Percentiles rank a stretch among this genome's conserved stretches.
Conservation (phyloP, 2,797 vertebrate species). For the Forpus xanthops region DNA sequence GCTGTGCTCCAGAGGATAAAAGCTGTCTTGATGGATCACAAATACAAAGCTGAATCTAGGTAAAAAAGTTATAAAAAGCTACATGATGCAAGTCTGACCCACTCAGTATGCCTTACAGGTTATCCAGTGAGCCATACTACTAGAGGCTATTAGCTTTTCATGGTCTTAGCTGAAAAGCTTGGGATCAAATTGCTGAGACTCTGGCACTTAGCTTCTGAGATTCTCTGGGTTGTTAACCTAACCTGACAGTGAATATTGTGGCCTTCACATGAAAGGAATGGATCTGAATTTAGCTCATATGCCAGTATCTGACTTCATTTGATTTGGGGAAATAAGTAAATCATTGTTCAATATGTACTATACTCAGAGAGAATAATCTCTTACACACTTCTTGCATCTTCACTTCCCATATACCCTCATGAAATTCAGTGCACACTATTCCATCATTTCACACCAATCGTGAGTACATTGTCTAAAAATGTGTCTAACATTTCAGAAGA, state of each 20-base stretch:
- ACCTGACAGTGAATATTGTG: slow-evolving; percentile 4
- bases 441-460: background rate
- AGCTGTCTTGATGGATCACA: background rate
- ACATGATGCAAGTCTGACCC: background rate
- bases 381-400: background rate
- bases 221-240: slow-evolving; percentile 1
- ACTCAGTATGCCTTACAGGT: background rate
- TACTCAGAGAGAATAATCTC: background rate
- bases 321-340: background rate
- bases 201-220: background rate
- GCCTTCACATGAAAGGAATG: background rate
- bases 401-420: background rate
- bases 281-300: background rate
- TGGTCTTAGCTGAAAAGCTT: slow-evolving; percentile 16
- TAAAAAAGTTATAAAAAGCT: background rate
- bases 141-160: background rate
- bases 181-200: slow-evolving; percentile 16
- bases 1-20: background rate
- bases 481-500: background rate
- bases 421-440: background rate
- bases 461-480: background rate
- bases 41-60: background rate
- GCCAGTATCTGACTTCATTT: background rate
- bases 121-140: background rate
- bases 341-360: background rate